Evolutionary conservation across 2,797 vertebrate species (phyloP), one percentile per base, ranked within the genome.

Genomic region (Eremophila alpestris): DNA sequence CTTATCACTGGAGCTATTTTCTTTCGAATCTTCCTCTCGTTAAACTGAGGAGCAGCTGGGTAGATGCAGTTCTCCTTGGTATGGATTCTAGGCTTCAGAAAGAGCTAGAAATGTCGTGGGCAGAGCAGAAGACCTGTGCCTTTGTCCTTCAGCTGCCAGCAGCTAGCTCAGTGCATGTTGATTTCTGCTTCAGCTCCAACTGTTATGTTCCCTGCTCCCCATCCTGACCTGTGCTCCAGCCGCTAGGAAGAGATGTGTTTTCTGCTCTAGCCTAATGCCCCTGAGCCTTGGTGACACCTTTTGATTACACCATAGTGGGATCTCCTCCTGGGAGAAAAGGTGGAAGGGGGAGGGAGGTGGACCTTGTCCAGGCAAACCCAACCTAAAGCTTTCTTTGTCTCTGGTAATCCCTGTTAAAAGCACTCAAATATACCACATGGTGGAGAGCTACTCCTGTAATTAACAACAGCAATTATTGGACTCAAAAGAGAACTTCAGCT

Each of bases 21-120:
- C 82, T 96, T 93, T 93, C 26, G 67, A 67, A 94, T 55, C 91
- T 84, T 89, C 46, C 65, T 91, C 54, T 91, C 43, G 32, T 60
- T 73, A 67, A 87, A 30, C 58, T 55, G 82, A 83, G 81, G 78
- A 83, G 81, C 64, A 73, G 78, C 90, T 74, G 78, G 41, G 46
- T 90, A 92, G 78, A 10, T 52, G 75, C 87, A 89, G 54, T 82
- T 93, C 89, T 74, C 65, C 59, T 77, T 94, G 70, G 65, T 49
- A 32, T 55, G 74, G 55, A 48, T 80, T 90, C 38, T 40, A 79
- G 74, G 43, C 59, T 74, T 58, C 51, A 82, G 64, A 45, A 93
- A 69, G 70, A 87, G 52, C 89, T 67, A 84, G 94, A 76, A 65
- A 6, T n/a, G 20, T 32, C 0, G 0, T 51, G 49, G 60, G 59